These are phyloP conservation scores for Artibeus jamaicensis DNA, from an alignment of 2,797 vertebrate genomes.

Conservation along the genomic window DNA sequence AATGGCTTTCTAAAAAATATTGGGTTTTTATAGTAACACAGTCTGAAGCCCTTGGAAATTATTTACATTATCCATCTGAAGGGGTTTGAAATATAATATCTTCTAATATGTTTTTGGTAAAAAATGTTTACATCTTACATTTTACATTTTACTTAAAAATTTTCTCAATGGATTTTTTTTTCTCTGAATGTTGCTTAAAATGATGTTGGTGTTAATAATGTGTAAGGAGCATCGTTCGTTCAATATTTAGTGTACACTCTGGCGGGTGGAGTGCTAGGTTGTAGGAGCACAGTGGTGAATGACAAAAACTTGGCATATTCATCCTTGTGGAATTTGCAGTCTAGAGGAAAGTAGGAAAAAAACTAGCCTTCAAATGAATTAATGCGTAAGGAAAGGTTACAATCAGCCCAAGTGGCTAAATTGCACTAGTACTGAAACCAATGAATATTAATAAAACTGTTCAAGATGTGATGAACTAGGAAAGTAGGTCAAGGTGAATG, in stretches of 20 bases:
- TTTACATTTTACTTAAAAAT: constrained; percentile 23
- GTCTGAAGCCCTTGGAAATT: not conserved
- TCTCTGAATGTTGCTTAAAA: not conserved
- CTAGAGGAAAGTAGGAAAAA: not conserved
- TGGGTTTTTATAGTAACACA: not conserved
- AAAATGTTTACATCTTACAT: not conserved
- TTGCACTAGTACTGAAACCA: not conserved
- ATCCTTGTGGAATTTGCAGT: not conserved
- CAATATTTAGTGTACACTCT: not conserved
- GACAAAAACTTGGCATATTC: not conserved
- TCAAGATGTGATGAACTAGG: not conserved
- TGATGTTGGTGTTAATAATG: not conserved
- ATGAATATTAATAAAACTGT: not conserved
- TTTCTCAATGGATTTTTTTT: not conserved
- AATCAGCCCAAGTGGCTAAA: not conserved
- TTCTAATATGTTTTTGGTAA: constrained; percentile 3
- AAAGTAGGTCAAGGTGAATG: not conserved
- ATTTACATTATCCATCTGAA: not conserved
- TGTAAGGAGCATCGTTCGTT: not conserved
- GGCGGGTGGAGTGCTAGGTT: not conserved
- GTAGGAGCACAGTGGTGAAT: not conserved
- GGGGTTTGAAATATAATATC: not conserved
- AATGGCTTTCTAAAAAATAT: not conserved
- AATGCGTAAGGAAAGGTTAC: not conserved
- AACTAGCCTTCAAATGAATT: not conserved